A percentile compares a stretch with the other conserved stretches of the same genome.
Conservation (phyloP, 2,113 vertebrate species). For the Eurypyga helias region DNA sequence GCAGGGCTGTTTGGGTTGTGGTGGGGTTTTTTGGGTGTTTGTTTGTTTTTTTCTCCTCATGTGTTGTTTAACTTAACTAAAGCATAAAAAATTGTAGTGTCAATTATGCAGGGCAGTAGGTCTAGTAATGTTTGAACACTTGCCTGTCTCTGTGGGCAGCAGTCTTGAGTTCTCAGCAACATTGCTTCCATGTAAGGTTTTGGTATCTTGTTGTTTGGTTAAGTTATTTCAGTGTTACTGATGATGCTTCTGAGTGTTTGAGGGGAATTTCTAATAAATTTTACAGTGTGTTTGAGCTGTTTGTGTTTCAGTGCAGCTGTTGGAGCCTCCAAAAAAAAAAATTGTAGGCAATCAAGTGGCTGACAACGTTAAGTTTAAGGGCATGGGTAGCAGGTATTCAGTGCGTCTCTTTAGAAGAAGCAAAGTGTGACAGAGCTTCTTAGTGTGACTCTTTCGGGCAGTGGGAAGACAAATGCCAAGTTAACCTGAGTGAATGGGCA, state of each 20-base stretch:
- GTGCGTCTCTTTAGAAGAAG: not conserved
- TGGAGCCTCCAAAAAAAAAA: not conserved
- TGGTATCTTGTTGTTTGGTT: not conserved
- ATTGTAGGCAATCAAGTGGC: not conserved
- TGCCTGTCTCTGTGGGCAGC: not conserved
- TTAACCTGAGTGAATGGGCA: constrained; percentile 49
- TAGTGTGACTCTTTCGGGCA: not conserved
- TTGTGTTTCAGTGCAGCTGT: not conserved
- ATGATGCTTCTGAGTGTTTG: not conserved
- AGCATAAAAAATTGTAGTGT: not conserved
- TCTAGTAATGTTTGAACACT: not conserved
- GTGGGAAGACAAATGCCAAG: not conserved
- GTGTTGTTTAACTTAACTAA: not conserved
- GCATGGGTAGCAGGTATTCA: not conserved
- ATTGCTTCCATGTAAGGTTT: not conserved
- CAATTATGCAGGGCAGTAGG: not conserved
- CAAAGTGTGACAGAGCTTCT: constrained; percentile 7
- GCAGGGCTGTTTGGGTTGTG: not conserved
- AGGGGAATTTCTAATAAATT: not conserved
- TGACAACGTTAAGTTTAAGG: not conserved
- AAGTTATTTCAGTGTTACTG: not conserved
- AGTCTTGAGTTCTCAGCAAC: not conserved
- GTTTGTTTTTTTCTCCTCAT: not conserved
- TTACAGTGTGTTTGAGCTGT: not conserved
- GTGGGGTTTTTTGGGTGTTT: too few relatives aligned